Percentiles rank a stretch among this genome's conserved stretches.
Conservation (phyloP, 2,113 vertebrate genomes). For the Scytalopus superciliaris region DNA sequence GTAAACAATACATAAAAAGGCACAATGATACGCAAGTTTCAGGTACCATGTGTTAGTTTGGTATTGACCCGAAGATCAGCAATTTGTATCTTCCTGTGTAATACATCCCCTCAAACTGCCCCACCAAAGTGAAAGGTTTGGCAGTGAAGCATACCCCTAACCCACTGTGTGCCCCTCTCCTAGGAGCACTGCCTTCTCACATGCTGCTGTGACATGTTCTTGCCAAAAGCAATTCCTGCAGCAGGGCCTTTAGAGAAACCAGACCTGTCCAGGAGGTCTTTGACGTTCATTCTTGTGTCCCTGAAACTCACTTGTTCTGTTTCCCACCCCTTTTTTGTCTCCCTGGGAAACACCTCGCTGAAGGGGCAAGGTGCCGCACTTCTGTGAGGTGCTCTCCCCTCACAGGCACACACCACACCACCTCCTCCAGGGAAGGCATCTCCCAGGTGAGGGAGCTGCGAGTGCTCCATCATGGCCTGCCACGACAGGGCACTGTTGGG, state of each 20-base stretch:
- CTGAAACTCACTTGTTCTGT: background rate
- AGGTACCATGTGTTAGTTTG: background rate
- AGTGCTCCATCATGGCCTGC: background rate
- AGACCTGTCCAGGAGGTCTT: background rate
- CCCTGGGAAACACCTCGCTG: background rate
- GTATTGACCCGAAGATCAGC: background rate
- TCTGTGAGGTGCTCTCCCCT: background rate
- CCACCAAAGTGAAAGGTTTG: background rate
- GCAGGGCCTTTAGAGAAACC: background rate
- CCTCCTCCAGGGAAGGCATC: background rate
- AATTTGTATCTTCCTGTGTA: background rate
- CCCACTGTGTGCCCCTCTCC: background rate
- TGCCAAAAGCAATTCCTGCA: background rate
- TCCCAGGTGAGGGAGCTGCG: background rate
- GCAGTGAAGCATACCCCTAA: background rate
- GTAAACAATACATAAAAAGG: background rate
- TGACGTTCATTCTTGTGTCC: background rate
- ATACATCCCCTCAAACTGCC: background rate
- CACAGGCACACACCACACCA: background rate
- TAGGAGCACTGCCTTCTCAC: background rate
- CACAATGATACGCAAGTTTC: background rate
- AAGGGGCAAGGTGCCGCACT: background rate
- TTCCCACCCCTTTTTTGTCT: background rate
- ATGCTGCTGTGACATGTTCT: fast-evolving
- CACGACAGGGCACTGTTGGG: background rate